Conservation (phyloP, 2,797 vertebrate genomes). For the Pristis pectinata region DNA sequence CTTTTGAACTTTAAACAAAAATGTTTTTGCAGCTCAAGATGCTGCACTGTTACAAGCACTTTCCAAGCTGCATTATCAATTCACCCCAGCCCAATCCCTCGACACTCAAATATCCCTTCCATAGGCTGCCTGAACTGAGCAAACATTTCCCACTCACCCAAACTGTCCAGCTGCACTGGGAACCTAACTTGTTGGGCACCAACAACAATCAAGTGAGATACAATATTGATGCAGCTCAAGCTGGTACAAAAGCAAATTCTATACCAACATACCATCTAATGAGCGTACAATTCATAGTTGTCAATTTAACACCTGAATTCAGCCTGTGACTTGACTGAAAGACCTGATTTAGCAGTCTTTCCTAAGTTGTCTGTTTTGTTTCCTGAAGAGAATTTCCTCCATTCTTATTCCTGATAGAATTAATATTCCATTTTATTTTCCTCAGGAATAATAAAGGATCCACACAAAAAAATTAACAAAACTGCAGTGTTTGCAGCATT, state of each 20-base stretch:
- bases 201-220: not conserved
- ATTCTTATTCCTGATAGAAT: not conserved
- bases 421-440: not conserved
- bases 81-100: no score
- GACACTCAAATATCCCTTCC: not conserved
- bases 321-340: not conserved
- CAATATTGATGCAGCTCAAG: not conserved
- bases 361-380: not conserved
- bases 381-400: not conserved
- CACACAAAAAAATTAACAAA: not conserved
- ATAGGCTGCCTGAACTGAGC: not conserved
- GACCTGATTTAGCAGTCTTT: not conserved
- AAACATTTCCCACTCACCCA: not conserved
- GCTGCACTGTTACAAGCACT: not conserved
- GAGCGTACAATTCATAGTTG: not conserved
- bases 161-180: not conserved
- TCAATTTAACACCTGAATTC: not conserved
- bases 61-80: not conserved
- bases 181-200: not conserved
- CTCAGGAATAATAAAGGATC: not conserved
- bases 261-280: not conserved
- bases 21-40: not conserved
- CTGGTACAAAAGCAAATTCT: not conserved
- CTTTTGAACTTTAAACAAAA: not conserved
- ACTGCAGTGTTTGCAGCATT: not conserved